Evolutionary conservation across 2,888 invertebrate species (phyloP).

Genomic region (Dryomyza anilis): DNA sequence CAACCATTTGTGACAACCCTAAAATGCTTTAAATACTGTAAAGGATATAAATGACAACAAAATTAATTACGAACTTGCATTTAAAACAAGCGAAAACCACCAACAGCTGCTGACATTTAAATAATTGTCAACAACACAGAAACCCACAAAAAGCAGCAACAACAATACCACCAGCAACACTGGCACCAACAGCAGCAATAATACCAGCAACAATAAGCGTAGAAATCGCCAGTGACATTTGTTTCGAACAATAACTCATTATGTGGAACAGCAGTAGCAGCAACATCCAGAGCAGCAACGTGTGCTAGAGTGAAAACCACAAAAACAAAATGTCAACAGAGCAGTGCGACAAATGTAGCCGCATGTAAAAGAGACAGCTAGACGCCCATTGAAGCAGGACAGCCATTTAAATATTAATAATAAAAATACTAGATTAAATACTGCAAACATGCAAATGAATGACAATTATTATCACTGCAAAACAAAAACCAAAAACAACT

Average conservation of each 20-base stretch:
- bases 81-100: neutral
- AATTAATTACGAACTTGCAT: neutral
- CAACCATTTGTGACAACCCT: neutral
- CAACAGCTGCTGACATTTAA: slow-evolving; percentile 3
- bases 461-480: neutral
- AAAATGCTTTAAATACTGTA: no score
- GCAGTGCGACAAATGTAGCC: neutral
- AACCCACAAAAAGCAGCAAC: neutral
- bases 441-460: no score
- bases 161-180: neutral
- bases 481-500: neutral
- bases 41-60: neutral
- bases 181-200: neutral
- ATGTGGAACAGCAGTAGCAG: neutral
- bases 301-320: neutral
- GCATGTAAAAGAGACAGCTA: neutral
- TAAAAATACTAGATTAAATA: no score
- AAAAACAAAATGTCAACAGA: neutral
- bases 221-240: neutral
- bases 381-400: neutral
- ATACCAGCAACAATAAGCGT: neutral
- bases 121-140: slow-evolving; percentile 4
- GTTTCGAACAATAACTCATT: slow-evolving; percentile 1
- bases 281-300: slow-evolving; percentile 11
- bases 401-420: neutral